A percentile compares a stretch with the other conserved stretches of the same genome.
phyloP scores from a whole-genome alignment of 2,113 vertebrate genomes.

The Podocnemis expansa region DNA sequence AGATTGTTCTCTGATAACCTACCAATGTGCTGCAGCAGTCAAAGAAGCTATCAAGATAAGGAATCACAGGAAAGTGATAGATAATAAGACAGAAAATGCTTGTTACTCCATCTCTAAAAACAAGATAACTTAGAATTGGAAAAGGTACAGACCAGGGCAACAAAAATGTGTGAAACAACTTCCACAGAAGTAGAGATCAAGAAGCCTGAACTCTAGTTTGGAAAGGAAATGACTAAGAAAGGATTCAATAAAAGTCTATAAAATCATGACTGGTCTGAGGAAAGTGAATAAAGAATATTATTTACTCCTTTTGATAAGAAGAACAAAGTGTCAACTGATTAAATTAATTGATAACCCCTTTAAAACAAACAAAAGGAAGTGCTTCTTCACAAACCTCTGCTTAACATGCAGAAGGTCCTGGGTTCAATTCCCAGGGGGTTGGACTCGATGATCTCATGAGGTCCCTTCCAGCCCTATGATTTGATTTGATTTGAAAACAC shows the following conservation, averaged over 20 bases:
- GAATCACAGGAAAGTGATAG: background rate
- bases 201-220: background rate
- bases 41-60: background rate
- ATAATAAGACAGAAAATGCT: background rate
- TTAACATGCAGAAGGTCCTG: no score
- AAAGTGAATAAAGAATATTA: background rate
- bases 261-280: background rate
- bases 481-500: no score
- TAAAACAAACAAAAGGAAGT: background rate
- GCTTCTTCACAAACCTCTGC: no score
- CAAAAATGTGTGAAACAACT: background rate
- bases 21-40: background rate
- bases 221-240: background rate
- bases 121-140: background rate
- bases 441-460: no score
- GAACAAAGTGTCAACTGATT: background rate
- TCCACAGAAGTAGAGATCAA: background rate
- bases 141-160: background rate
- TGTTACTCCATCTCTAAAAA: background rate
- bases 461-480: no score
- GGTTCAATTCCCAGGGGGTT: no score
- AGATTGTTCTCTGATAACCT: background rate
- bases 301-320: background rate
- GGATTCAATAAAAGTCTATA: background rate
- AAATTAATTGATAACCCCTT: background rate